A percentile compares a stretch with the other conserved stretches of the same genome.
These are phyloP conservation scores for Loripinus fragilis DNA, from an alignment of 2,888 invertebrate species.

Conservation along the genomic window DNA sequence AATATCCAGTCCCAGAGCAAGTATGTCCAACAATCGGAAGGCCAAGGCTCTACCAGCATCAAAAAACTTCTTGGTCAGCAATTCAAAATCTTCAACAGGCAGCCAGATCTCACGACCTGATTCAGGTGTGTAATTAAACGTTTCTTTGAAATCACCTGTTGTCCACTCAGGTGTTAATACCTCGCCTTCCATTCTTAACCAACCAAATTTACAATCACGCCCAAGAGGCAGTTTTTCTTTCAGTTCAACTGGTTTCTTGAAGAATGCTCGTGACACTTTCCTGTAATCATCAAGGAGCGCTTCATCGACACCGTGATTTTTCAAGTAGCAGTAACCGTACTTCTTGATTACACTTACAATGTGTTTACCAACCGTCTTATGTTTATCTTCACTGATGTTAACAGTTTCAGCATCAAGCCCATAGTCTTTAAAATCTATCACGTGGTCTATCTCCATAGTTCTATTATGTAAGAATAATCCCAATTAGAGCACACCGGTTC, in stretches of 20 bases:
- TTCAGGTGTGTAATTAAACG: constrained; percentile 48
- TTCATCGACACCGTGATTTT: constrained; percentile 53
- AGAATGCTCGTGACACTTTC: constrained; percentile 42
- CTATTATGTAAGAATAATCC: too few species aligned
- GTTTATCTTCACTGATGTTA: too few species aligned
- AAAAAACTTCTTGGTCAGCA: constrained; percentile 18
- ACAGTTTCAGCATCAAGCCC: too few species aligned
- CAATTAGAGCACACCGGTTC: too few species aligned
- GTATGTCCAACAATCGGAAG: constrained; percentile 26
- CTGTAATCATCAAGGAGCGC: constrained; percentile 25
- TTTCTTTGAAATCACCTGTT: constrained; percentile 53
- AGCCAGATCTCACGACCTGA: constrained; percentile 31
- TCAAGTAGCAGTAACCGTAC: constrained; percentile 57
- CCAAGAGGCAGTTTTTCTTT: constrained; percentile 45
- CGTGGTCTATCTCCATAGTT: too few species aligned
- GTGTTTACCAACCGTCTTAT: too few species aligned
- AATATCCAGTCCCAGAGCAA: constrained; percentile 40
- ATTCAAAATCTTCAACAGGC: constrained; percentile 30
- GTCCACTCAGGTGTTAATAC: constrained; percentile 39
- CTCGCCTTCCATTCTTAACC: constrained; percentile 49
- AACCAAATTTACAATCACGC: constrained; percentile 46
- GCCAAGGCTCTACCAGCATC: constrained; percentile 26
- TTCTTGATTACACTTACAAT: too few species aligned
- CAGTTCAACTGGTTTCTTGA: constrained; percentile 46
- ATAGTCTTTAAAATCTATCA: too few species aligned